These are phyloP conservation scores for Peribatodes rhomboidaria DNA, from an alignment of 2,888 invertebrate species.

Conservation along the genomic window DNA sequence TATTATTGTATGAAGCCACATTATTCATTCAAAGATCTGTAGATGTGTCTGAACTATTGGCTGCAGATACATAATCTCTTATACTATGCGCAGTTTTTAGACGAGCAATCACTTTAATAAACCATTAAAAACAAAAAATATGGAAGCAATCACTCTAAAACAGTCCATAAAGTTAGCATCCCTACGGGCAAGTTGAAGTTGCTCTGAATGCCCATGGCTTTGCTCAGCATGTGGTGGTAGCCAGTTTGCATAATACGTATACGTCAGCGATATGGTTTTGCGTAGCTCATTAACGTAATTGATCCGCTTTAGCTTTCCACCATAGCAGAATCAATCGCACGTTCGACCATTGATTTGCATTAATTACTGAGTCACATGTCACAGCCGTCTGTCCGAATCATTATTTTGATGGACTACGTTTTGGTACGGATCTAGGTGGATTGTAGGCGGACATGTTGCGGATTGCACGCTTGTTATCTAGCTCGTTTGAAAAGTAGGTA, in stretches of 20 bases:
- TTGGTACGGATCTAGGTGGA: conserved; percentile 44
- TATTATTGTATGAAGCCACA: conserved; percentile 26
- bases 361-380: conserved; percentile 81
- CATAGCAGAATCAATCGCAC: conserved; percentile 62
- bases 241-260: conserved; percentile 40
- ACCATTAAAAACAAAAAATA: neutral
- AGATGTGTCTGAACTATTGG: too few relatives aligned
- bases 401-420: conserved; percentile 76
- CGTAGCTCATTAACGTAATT: conserved; percentile 84
- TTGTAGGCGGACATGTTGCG: conserved; percentile 8
- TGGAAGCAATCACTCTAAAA: conserved; percentile 18
- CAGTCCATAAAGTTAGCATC: conserved; percentile 13
- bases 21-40: neutral
- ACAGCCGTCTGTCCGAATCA: conserved; percentile 72
- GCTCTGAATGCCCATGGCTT: conserved; percentile 5
- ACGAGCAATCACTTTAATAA: neutral
- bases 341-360: conserved; percentile 83
- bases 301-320: conserved; percentile 83
- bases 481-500: too few relatives aligned
- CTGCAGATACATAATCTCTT: neutral
- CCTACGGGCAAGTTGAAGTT: conserved; percentile 23
- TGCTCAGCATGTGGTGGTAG: conserved; percentile 23
- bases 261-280: conserved; percentile 66
- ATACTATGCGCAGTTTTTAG: neutral
- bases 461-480: neutral